Base-by-base conservation (phyloP, 2,113 vertebrate genomes). In the Phrynosoma platyrhinos region DNA sequence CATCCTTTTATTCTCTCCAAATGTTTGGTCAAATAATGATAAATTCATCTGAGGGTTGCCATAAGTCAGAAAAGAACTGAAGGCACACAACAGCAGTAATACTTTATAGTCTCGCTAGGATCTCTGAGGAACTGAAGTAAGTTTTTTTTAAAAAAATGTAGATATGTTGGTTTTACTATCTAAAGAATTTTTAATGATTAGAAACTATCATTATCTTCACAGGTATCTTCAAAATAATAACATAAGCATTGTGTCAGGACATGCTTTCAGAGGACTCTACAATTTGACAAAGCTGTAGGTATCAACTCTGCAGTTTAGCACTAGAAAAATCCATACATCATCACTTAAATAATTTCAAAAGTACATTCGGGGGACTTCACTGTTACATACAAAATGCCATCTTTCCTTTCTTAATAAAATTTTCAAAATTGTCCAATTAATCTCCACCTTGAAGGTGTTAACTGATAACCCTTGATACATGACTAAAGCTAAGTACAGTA, bases 201-300 rank as follows among this genome's bases (percentile, higher is more conserved):
- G 27, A 5, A 92, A 74, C 85, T 21, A 85, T 88, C 82, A 55
- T 90, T 82, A 77, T 94, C 83, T 84, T 92, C 84, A 84, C 78
- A 99, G 99, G 93, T 99, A 97, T 92, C 97, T 99, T 20, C 98
- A 99, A 90, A 96, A 98, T 94, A 99, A 99, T 92, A 97, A 95
- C 90, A 98, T 99, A 87, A 96, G 91, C 91, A 92, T 95, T 13
- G 94, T 99, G 62, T 98, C 97, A 82, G 94, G 97, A 14, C 93
- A 94, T n/a, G 98, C 99, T 36, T 99, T 99, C 96, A 97, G 96
- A 93, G 98, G 99, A 66, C 97, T 99, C 85, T 93, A 97, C 90
- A 98, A 97, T 93, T 94, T 99, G 42, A 98, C 97, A 76, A 98
- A 98, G 90, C 96, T 99, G 98, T 99, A 95, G 98, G 98, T 98